A percentile compares a stretch with the other conserved stretches of the same genome.
phyloP scores from a whole-genome alignment of 2,797 vertebrate species.

The Sebastes melanostomus region DNA sequence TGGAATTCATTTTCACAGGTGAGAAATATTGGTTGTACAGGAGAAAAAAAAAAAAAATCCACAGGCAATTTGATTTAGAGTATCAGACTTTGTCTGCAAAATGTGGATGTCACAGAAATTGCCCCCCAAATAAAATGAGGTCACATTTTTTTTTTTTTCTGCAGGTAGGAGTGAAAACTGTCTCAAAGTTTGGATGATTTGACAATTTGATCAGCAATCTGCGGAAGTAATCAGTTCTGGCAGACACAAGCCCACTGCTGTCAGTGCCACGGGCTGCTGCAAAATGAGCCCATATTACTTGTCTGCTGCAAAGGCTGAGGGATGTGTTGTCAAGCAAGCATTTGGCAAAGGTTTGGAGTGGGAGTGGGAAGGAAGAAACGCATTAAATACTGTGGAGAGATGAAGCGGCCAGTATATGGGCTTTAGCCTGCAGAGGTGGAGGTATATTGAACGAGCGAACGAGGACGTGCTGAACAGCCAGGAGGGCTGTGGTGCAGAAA shows the following conservation, averaged over 20 bases:
- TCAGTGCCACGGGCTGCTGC: conserved; percentile 52
- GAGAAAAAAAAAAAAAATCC: neutral
- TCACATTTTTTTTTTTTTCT: conserved; percentile 16
- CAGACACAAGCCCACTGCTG: conserved; percentile 59
- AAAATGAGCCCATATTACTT: conserved; percentile 68
- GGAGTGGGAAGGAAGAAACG: conserved; percentile 48
- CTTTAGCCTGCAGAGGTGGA: conserved; percentile 70
- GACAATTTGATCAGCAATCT: conserved; percentile 71
- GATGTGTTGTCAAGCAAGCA: conserved; percentile 63
- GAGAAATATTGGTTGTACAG: neutral
- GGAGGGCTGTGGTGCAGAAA: conserved; percentile 56
- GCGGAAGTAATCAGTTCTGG: conserved; percentile 61
- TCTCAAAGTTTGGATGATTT: conserved; percentile 57
- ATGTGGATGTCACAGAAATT: conserved; percentile 20
- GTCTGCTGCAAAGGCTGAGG: conserved; percentile 56
- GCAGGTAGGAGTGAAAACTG: conserved; percentile 32
- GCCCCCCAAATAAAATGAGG: conserved; percentile 40
- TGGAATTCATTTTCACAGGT: conserved; percentile 17
- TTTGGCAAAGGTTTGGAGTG: conserved; percentile 60
- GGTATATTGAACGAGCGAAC: conserved; percentile 65
- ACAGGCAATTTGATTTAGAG: conserved; percentile 16
- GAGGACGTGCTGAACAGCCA: conserved; percentile 44
- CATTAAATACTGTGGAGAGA: conserved; percentile 70
- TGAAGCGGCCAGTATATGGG: conserved; percentile 47
- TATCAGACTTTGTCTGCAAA: conserved; percentile 14